Evolutionary conservation across 1,140 invertebrate genomes (phyloP), one percentile per base, ranked within the genome.

Genomic region (Solenopsis fugax): DNA sequence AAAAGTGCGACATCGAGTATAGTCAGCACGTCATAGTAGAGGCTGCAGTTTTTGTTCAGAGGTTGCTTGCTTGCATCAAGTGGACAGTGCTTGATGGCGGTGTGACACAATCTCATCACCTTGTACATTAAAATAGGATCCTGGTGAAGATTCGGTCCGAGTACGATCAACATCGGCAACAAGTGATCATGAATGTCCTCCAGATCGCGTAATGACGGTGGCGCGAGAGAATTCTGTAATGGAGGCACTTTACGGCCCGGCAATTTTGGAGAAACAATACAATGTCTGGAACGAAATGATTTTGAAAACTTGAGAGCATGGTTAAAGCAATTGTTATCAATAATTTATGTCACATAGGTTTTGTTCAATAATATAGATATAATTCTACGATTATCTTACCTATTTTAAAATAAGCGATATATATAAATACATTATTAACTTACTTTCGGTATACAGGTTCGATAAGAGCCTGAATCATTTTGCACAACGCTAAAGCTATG

Each of bases 111-210:
- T 37, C 97, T 95, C 88, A 98, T 96, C 67, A 98, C 96, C 96
- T 99, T 99, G 92, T 98, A 98, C 95, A 99, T 97, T 18, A 99
- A 95, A 85, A 98, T 96, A 0, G 98, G 97, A 96, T 99, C 98
- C 89, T 97, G 96, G 88, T 98, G 97, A 67, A 99, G 95, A 85
- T 98, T 97, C 1, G 99, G 98, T 50, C 99, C 99, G 67, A 99
- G 95, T 18, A 97, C 96, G 86, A 97, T 95, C 7, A 99, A 94
- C 96, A 99, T 98, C n/a, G 98, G 98, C 91, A 99, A 96, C 0
- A 98, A 97, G 69, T 96, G 95, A n/a, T 97, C 96, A 54, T 97
- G 96, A 62, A 99, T 96, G 37, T 98, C 98, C 41, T 96, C 94
- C 89, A 98, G 97, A 12, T 96, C 96, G 18, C 94, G 91, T 0